Evolutionary conservation across 1,140 invertebrate genomes (phyloP), one percentile per base, ranked within the genome.

Genomic region (Neodiprion lecontei): DNA sequence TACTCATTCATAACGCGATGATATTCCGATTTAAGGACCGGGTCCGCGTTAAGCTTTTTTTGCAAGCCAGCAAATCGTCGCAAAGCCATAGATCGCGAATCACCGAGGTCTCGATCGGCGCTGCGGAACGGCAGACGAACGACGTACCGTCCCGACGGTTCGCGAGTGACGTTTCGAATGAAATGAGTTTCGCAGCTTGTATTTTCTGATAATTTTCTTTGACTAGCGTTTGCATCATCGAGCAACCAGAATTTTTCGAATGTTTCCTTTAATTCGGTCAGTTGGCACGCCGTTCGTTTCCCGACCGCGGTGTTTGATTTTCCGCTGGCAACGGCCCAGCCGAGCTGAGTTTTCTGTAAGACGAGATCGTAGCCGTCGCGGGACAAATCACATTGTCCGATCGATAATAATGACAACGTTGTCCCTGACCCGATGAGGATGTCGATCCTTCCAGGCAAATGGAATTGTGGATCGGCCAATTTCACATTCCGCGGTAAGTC

Each of bases 1-100:
- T 84, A 85, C 50, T 83, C 81, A 12, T 72, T 17, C 66, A 84
- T 79, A 14, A 78, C 74, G 11, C 67, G 1, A 28, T 14, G 1
- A 65, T 81, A 79, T 53, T 76, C 48, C 11, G 48, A 17, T 48
- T 70, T 50, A 1, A 81, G 67, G 2, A 40, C 61, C 14, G 69
- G 67, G 40, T 81, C 40, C 5, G 61, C 49, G 0, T n/a, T 17
- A 0, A 82, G 48, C 17, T 61, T 67, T 53, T 50, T 69, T 67
- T 76, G 61, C 61, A 81, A 48, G 14, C 23, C 50, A n/a, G 23
- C 11, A 7, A 80, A 74, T 49, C 74, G 70, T 28, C 68, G 69
- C 1, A 75, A 2, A 9, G 80, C 78, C 10, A 67, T 40, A 10
- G 71, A 8, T 14, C 23, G 53, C 5, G 80, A 80, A 12, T 76